phyloP scores from a whole-genome alignment of 2,888 invertebrate species.

The Oscheius sp. region DNA sequence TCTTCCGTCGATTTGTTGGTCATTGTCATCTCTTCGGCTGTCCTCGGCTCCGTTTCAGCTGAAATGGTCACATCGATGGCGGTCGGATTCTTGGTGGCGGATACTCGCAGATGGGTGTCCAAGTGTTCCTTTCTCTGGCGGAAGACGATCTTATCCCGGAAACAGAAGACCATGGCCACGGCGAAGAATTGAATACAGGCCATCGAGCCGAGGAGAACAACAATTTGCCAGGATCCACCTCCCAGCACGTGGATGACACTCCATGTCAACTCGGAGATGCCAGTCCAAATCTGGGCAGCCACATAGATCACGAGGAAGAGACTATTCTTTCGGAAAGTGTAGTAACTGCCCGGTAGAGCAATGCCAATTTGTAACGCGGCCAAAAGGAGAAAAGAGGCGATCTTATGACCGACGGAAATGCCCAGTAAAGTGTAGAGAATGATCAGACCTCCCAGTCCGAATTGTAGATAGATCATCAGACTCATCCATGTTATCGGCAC shows the following conservation, averaged over 20 bases:
- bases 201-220: slow-evolving; percentile 1
- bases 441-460: not conserved
- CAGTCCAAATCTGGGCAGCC: not conserved
- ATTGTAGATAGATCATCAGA: slow-evolving; percentile 3
- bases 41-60: not conserved
- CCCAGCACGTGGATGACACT: not conserved
- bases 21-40: not conserved
- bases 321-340: not conserved
- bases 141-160: slow-evolving; percentile 1
- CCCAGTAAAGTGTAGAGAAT: slow-evolving; percentile 4
- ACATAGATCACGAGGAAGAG: slow-evolving; percentile 9
- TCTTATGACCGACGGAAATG: not conserved
- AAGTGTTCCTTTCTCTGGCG: not conserved
- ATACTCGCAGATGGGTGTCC: slow-evolving; percentile 21
- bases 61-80: not conserved
- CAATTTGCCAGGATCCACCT: not conserved
- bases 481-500: slow-evolving; percentile 12
- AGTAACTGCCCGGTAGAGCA: slow-evolving; percentile 13
- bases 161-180: not conserved
- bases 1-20: not conserved
- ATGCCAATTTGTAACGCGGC: slow-evolving; percentile 20
- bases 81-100: not conserved
- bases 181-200: not conserved
- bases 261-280: slow-evolving; percentile 13
- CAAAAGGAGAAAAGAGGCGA: slow-evolving; percentile 3